phyloP scores from a whole-genome alignment of 2,888 invertebrate species.

The Meta bourneti region DNA sequence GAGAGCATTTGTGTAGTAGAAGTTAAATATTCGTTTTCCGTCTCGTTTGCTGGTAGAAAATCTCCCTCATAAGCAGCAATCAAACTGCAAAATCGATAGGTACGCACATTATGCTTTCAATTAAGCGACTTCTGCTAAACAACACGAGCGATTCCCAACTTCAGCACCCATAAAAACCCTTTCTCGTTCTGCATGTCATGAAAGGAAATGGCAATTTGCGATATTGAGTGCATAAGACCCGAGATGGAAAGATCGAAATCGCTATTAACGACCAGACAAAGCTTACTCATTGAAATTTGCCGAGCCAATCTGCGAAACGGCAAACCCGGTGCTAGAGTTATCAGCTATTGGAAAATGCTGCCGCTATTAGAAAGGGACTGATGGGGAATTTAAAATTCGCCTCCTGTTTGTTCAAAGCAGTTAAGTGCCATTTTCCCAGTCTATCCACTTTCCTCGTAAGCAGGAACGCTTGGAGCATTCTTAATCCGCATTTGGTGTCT shows the following conservation, averaged over 20 bases:
- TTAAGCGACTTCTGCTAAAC: not conserved
- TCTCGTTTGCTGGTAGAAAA: no score
- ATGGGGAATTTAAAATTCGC: not conserved
- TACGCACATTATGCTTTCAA: not conserved
- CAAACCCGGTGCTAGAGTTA: not conserved
- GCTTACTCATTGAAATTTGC: not conserved
- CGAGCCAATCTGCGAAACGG: not conserved
- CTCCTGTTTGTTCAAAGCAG: not conserved
- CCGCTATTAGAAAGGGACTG: not conserved
- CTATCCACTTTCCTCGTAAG: not conserved
- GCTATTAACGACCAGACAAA: not conserved
- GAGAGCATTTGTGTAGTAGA: no score
- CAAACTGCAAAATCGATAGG: no score
- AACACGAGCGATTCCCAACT: not conserved
- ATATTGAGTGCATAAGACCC: not conserved
- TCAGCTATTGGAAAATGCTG: not conserved
- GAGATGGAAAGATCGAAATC: not conserved
- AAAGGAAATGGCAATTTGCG: not conserved
- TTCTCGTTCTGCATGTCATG: not conserved
- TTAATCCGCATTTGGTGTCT: not conserved
- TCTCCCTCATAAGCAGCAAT: no score
- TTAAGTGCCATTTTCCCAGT: not conserved
- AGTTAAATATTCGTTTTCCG: no score
- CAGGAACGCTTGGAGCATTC: not conserved
- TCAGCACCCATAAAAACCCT: not conserved